Evolutionary conservation across 2,113 vertebrate species (phyloP), one percentile per base, ranked within the genome.

Genomic region (Clupea harengus): DNA sequence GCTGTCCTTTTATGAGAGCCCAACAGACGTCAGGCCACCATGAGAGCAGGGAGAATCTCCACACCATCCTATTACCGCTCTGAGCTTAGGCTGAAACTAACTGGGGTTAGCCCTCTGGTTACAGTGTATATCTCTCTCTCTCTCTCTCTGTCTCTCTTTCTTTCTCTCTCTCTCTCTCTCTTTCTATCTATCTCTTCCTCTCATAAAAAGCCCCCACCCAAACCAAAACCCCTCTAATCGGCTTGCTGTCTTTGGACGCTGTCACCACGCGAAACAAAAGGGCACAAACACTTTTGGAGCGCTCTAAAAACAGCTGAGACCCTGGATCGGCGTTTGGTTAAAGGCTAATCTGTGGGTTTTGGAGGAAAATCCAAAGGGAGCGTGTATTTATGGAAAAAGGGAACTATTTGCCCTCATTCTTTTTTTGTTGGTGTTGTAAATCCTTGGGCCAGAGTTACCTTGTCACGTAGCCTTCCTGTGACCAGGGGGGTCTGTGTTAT

Each of bases 21-120:
- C 32, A 39, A 78, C 13, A 3, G 11, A 32, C 3, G 15, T 78
- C 32, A 78, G 72, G 72, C 72, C 72, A 78, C 28, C 72, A 32
- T 15, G 28, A 39, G 72, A 78, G 72, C 4, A 3, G 64, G 64
- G 25, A 25, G 25, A 6, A 28, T 72, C 72, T 39, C 72, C 28
- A 78, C 28, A 78, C 86, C 45, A 85, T 88, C 82, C 86, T 89
- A 88, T 89, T 92, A 84, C 82, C 83, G 89, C 47, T 89, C 85
- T 91, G 86, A 91, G 90, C 87, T 91, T 89, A 87, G 86, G 90
- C 90, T 87, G 89, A 90, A 90, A 91, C 88, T 88, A 83, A 81
- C 80, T 60, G 54, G 84, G 86, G 84, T 81, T 57, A 83, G 49
- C 82, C 67, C 13, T 44, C 72, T 60, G 60, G 60, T 17, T n/a